Evolutionary conservation across 2,113 vertebrate species (phyloP), one percentile per base, ranked within the genome.

Genomic region (Stercorarius parasiticus): DNA sequence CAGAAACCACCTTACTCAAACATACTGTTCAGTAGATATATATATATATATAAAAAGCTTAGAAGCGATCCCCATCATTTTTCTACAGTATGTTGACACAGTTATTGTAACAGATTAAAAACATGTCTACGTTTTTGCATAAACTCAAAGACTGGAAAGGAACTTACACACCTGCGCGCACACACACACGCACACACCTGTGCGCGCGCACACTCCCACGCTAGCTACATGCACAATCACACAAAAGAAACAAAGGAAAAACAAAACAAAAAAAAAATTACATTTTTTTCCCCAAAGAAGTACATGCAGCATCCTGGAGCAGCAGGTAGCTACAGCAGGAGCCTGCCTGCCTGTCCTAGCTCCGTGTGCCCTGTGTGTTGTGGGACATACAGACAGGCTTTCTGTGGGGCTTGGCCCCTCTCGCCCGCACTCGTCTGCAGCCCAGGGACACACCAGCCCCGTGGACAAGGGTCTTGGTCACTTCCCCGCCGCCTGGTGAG

Each of bases 341-440:
- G 97, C 99, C 99, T 97, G 99, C 99, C 99, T 98, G 98, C 98
- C 97, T 82, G 96, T 78, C 96, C 97, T 97, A 95, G 94, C 94
- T 97, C 97, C 96, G 50, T 77, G 88, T 77, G 86, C 80, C 95
- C 82, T 81, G 80, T 18, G 1, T 61, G 81, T 72, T 52, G 81
- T 9, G 16, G 84, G 74, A 74, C 36, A 74, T 87, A 65, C 1
- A 49, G 96, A 94, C 12, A 40, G 88, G 92, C 85, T 81, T 78
- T 86, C 92, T 50, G 88, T 93, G 62, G 90, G 95, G 84, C 93
- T 91, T 61, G 88, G 82, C 94, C 91, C 65, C 84, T 95, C 38
- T 81, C 62, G 87, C 95, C 38, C 30, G 53, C 0, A 1, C 65
- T 79, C 6, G 4, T 52, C 81, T 83, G 89, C 45, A 45, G 56